These are phyloP conservation scores for Cheilosia scutellata DNA, from an alignment of 2,888 invertebrate species.

Conservation along the genomic window DNA sequence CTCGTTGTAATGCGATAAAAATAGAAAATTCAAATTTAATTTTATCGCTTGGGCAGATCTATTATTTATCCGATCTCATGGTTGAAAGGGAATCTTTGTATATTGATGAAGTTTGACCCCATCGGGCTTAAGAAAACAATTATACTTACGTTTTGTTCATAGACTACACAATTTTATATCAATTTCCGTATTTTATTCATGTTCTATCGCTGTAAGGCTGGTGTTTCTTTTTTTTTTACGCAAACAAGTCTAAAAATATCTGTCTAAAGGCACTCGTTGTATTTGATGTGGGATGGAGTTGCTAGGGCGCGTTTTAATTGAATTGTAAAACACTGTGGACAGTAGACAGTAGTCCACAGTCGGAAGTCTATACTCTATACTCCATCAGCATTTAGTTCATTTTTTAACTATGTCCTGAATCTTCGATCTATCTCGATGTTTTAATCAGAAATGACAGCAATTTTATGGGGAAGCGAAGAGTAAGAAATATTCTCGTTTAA, in stretches of 20 bases:
- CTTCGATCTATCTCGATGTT: no score
- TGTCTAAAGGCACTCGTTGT: no score
- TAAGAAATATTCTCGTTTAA: no score
- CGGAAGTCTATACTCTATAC: no score
- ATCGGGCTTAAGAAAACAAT: background rate
- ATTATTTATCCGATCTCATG: background rate
- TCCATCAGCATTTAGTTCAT: no score
- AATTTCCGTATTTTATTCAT: background rate
- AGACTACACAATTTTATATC: background rate
- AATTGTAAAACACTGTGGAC: no score
- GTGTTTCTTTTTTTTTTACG: background rate
- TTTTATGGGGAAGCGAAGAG: no score
- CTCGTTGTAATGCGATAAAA: background rate
- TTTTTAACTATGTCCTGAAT: no score
- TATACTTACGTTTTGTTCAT: background rate
- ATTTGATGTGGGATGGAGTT: no score
- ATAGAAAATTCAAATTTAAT: background rate
- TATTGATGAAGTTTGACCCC: background rate
- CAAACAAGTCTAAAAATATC: background rate
- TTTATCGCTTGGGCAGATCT: background rate
- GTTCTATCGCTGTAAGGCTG: background rate
- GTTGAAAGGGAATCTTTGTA: background rate
- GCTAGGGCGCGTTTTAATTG: no score
- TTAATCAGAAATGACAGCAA: no score
- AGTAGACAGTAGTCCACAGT: no score